Conservation (phyloP, 2,888 invertebrate genomes). For the Cancer borealis region DNA sequence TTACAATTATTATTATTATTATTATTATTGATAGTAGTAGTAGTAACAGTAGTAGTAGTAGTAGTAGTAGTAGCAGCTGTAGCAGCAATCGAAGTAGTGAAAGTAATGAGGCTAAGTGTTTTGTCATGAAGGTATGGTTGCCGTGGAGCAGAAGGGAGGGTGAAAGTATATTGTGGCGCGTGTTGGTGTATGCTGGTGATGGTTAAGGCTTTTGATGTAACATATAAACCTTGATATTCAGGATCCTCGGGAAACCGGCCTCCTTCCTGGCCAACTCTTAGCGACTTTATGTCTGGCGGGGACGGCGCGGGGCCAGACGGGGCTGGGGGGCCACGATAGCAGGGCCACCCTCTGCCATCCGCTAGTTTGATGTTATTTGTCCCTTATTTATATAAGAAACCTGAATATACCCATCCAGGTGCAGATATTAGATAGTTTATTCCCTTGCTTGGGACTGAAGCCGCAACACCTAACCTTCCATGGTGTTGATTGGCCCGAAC, state of each 20-base stretch:
- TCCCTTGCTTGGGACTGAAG: background rate
- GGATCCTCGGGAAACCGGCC: conserved; percentile 26
- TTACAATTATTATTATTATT: background rate
- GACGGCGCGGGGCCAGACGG: background rate
- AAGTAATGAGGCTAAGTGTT: background rate
- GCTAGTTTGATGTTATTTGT: background rate
- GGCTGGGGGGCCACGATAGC: background rate
- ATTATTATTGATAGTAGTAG: background rate
- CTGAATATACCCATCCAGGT: background rate
- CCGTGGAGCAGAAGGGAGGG: background rate
- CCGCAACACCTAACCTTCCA: background rate
- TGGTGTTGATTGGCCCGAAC: background rate
- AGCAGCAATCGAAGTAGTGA: background rate
- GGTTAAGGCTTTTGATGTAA: background rate
- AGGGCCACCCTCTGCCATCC: background rate
- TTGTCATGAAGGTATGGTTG: background rate
- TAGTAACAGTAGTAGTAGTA: background rate
- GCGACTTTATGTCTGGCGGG: conserved; percentile 26
- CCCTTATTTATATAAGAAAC: background rate
- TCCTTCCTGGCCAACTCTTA: conserved; percentile 24
- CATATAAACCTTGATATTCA: conserved; percentile 21
- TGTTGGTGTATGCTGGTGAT: background rate
- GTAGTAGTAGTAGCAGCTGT: background rate
- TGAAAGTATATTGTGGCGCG: background rate
- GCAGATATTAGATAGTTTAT: background rate